Conservation (phyloP, 2,888 invertebrate genomes). For the Tipula unca region DNA sequence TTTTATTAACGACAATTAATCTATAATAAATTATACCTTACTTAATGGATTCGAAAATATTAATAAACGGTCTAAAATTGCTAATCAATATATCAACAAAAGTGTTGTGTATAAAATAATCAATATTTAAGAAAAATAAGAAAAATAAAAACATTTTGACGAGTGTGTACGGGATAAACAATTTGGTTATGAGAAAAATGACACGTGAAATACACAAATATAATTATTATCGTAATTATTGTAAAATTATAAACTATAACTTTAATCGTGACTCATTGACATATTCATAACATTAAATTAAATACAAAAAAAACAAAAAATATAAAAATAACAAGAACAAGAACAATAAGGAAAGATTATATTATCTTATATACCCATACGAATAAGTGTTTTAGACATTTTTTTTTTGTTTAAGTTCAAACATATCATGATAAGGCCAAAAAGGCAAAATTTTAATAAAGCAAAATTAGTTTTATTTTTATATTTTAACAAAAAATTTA, state of each 20-base stretch:
- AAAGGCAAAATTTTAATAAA: neutral
- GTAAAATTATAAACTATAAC: conserved; percentile 15
- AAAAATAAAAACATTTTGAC: neutral
- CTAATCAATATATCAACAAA: neutral
- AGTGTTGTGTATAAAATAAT: neutral
- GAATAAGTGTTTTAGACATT: neutral
- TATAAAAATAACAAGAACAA: neutral
- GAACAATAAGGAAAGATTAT: neutral
- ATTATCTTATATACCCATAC: neutral
- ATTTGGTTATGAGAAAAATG: conserved; percentile 14
- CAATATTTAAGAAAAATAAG: neutral
- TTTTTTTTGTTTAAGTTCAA: neutral
- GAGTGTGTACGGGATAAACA: neutral
- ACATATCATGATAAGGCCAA: neutral
- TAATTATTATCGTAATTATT: neutral
- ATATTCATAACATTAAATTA: conserved; percentile 17
- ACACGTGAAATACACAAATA: conserved; percentile 17
- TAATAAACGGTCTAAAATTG: neutral
- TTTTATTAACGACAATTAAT: neutral
- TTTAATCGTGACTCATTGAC: conserved; percentile 8
- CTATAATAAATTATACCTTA: too few relatives aligned
- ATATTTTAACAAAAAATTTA: neutral
- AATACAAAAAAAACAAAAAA: neutral
- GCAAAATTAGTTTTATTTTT: neutral
- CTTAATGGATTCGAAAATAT: neutral